Percentiles rank a stretch among this genome's conserved stretches.
Evolutionary conservation across 37 sponge, comb jelly and placozoan species (phyloP).

Genomic region (Ianthella basta): DNA sequence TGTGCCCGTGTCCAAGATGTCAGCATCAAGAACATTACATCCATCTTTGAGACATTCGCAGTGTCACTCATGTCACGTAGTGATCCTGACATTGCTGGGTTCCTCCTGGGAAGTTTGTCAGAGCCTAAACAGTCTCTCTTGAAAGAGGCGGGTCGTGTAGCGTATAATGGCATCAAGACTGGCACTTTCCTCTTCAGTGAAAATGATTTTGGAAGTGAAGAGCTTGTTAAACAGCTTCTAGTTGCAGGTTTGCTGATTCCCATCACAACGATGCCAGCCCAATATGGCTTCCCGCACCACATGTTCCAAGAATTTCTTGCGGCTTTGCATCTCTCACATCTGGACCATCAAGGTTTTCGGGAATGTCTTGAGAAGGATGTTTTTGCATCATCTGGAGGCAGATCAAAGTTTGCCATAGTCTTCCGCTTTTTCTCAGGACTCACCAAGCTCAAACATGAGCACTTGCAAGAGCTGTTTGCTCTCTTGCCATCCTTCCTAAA

Average conservation of each 20-base stretch:
- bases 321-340: neutral
- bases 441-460: conserved; percentile 4
- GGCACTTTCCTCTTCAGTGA: neutral
- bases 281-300: neutral
- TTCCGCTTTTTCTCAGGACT: conserved; percentile 35
- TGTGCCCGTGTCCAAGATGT: neutral
- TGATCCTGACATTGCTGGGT: neutral
- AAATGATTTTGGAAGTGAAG: neutral
- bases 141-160: neutral
- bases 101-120: neutral
- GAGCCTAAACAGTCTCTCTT: neutral
- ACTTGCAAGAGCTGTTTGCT: neutral
- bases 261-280: neutral
- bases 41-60: conserved; percentile 12
- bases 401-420: neutral
- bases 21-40: neutral
- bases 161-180: neutral
- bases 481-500: neutral
- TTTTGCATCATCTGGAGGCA: neutral
- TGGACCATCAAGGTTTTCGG: neutral
- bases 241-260: neutral
- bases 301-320: conserved; percentile 22
- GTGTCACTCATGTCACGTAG: neutral
- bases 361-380: neutral
- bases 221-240: neutral